Evolutionary conservation across 2,797 vertebrate species (phyloP).

Genomic region (Odontamblyopus rebecca): DNA sequence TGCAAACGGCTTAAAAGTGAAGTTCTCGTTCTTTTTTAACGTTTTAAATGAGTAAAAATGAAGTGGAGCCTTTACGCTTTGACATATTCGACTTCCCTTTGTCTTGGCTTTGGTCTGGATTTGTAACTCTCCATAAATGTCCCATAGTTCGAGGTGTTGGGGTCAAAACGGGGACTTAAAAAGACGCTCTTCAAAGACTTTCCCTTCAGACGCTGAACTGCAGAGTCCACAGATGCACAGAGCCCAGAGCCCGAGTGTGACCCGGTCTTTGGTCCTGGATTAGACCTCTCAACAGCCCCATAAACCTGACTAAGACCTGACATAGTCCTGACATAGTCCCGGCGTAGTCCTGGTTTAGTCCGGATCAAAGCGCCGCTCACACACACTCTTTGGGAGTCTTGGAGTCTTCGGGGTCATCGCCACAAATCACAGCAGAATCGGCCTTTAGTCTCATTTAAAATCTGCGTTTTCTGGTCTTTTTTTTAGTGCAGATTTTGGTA

Average conservation of each 20-base stretch:
- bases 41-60: too few species aligned
- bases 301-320: conserved; percentile 80
- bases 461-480: too few species aligned
- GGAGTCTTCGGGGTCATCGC: too few species aligned
- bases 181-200: conserved; percentile 15
- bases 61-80: neutral
- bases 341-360: neutral
- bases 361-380: conserved; percentile 67
- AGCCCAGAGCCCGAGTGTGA: conserved; percentile 63
- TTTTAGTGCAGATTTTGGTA: too few species aligned
- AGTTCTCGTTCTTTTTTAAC: too few species aligned
- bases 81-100: neutral
- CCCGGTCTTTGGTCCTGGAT: conserved; percentile 73
- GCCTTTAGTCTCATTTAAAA: too few species aligned
- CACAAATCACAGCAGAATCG: neutral
- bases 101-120: neutral
- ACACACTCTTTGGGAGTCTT: neutral
- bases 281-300: conserved; percentile 80
- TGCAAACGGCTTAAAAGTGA: too few species aligned
- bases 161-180: neutral
- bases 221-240: conserved; percentile 37
- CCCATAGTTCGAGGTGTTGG: neutral
- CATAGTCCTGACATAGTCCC: neutral
- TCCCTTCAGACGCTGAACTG: too few species aligned
- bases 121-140: neutral